Percentiles rank a stretch among this genome's conserved stretches.
phyloP scores from a whole-genome alignment of 2,113 vertebrate species.

The Nyctereutes procyonoides region DNA sequence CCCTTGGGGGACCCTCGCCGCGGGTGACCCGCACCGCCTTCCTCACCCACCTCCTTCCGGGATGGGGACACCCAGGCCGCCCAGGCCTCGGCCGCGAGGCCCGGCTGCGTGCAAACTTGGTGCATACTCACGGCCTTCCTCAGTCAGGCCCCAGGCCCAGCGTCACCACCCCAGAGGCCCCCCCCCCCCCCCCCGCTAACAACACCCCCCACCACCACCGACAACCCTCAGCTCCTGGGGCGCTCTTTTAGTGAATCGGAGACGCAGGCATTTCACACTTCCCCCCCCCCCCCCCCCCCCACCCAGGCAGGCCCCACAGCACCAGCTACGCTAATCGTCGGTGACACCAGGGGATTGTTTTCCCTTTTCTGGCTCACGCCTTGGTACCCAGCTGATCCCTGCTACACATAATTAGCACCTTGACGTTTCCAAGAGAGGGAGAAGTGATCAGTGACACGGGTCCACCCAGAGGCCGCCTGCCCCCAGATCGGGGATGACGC shows the following conservation, averaged over 20 bases:
- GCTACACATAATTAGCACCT: constrained; percentile 71
- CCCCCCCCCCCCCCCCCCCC: not conserved
- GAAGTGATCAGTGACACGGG: not conserved
- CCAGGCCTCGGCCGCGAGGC: not conserved
- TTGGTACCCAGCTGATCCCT: constrained; percentile 72
- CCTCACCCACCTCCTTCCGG: not conserved
- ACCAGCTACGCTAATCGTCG: not conserved
- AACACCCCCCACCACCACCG: too few species aligned
- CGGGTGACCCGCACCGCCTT: fast-evolving
- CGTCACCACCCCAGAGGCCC: not conserved
- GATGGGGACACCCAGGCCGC: not conserved
- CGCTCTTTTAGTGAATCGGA: not conserved
- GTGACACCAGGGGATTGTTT: not conserved
- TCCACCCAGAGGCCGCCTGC: fast-evolving
- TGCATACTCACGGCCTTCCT: too few species aligned
- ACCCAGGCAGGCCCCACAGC: not conserved
- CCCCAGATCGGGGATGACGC: not conserved
- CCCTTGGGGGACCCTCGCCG: not conserved
- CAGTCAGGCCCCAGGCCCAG: not conserved
- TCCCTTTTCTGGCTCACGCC: not conserved
- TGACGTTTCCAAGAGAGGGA: constrained; percentile 59
- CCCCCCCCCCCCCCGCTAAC: fast-evolving
- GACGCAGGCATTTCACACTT: not conserved
- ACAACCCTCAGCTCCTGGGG: not conserved
- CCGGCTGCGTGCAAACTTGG: not conserved